Percentiles rank a stretch among this genome's conserved stretches.
Evolutionary conservation across 2,888 invertebrate genomes (phyloP).

Genomic region (Eumerus sabulonum): DNA sequence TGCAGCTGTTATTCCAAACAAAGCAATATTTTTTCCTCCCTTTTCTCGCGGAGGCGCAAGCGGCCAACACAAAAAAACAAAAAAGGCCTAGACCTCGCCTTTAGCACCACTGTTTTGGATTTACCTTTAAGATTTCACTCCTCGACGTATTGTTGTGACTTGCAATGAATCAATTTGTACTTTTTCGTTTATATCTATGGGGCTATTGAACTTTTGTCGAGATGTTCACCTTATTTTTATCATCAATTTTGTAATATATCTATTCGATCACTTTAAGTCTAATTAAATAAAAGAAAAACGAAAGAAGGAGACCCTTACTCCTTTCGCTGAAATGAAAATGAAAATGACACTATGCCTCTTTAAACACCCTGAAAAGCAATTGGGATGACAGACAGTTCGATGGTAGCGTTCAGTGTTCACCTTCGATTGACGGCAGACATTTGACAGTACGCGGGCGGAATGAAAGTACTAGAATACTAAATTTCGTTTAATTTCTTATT

Average conservation of each 20-base stretch:
- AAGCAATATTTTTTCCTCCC: slow-evolving; percentile 59
- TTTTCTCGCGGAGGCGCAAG: slow-evolving; percentile 41
- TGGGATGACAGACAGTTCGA: slow-evolving; percentile 43
- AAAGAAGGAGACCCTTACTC: slow-evolving; percentile 57
- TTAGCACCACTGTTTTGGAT: slow-evolving; percentile 56
- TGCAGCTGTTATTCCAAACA: slow-evolving; percentile 60
- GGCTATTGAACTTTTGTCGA: no score
- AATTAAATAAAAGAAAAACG: slow-evolving; percentile 66
- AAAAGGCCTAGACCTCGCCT: slow-evolving; percentile 51
- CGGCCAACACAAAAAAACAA: not conserved
- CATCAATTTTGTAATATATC: slow-evolving; percentile 26
- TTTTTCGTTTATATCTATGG: not conserved
- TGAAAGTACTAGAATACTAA: no score
- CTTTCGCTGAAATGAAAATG: slow-evolving; percentile 61
- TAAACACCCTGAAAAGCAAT: slow-evolving; percentile 49
- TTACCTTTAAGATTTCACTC: slow-evolving; percentile 54
- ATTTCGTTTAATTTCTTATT: no score
- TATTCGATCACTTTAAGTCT: slow-evolving; percentile 10
- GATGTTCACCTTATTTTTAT: slow-evolving; percentile 16
- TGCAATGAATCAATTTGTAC: slow-evolving; percentile 1
- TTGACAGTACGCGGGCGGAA: no score
- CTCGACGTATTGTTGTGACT: slow-evolving; percentile 28
- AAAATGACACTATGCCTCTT: slow-evolving; percentile 61
- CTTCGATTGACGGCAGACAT: no score
- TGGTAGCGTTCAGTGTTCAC: slow-evolving; percentile 23